Conservation (phyloP, 2,113 vertebrate species). For the Eonycteris spelaea region DNA sequence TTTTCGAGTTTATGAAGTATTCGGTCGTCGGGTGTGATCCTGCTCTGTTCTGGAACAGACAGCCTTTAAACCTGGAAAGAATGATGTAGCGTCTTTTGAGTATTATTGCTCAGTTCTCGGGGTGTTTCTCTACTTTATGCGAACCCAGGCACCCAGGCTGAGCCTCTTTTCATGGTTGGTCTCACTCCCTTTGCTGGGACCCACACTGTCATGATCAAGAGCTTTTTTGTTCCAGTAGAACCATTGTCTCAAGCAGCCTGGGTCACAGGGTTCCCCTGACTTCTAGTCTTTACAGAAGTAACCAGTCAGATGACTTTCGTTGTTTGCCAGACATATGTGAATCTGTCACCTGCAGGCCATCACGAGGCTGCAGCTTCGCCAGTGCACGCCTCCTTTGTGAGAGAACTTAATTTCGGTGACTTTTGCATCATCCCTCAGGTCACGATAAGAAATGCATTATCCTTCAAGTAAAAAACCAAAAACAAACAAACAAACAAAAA, state of each 20-base stretch:
- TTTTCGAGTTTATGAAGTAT: background rate
- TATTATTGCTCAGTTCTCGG: background rate
- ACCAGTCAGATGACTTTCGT: background rate
- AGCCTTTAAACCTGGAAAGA: background rate
- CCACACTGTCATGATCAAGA: background rate
- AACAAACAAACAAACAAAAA: background rate
- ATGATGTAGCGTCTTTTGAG: background rate
- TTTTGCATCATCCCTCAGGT: background rate
- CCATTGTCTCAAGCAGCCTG: background rate
- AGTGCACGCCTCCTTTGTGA: background rate
- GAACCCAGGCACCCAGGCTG: background rate
- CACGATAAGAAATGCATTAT: background rate
- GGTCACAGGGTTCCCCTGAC: background rate
- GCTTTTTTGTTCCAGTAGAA: background rate
- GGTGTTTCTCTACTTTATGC: background rate
- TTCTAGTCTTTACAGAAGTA: background rate
- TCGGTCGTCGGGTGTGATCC: background rate
- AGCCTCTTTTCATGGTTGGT: background rate
- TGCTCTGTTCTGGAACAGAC: background rate
- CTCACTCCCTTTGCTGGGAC: background rate
- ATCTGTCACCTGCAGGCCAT: background rate
- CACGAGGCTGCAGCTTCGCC: background rate
- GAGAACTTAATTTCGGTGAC: conserved; percentile 63
- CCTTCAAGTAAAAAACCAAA: background rate
- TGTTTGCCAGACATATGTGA: background rate